These are phyloP conservation scores for Thyatira batis DNA, from an alignment of 2,888 invertebrate species.

Conservation along the genomic window DNA sequence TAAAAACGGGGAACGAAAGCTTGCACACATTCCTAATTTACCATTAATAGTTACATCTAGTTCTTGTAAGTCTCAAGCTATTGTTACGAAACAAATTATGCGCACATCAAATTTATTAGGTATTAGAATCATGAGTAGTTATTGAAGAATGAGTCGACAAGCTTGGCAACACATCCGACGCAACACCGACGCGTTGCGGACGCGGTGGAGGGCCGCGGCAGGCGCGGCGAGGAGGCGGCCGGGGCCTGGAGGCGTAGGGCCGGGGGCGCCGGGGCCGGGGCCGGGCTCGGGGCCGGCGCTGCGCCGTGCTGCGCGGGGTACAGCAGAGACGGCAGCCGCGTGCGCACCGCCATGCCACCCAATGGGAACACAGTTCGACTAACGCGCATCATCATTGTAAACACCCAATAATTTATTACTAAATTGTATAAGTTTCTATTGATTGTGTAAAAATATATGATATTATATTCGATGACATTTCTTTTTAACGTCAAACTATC, in stretches of 20 bases:
- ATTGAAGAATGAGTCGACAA: conserved; percentile 65
- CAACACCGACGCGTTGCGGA: conserved; percentile 38
- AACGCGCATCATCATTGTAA: background rate
- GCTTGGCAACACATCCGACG: conserved; percentile 58
- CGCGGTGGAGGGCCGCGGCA: conserved; percentile 14
- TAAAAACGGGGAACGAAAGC: too few relatives aligned
- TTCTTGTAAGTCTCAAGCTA: too few relatives aligned
- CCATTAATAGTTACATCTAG: too few relatives aligned
- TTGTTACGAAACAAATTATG: too few relatives aligned
- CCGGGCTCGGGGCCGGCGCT: background rate
- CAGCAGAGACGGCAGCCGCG: background rate
- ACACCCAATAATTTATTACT: too few relatives aligned
- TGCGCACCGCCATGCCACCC: background rate
- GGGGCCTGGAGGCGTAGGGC: background rate
- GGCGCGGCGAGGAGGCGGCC: background rate
- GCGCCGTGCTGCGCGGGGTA: conserved; percentile 1
- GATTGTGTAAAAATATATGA: background rate
- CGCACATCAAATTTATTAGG: too few relatives aligned
- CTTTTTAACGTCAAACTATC: background rate
- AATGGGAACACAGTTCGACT: background rate
- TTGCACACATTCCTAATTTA: too few relatives aligned
- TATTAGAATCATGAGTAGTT: conserved; percentile 50
- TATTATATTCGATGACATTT: background rate
- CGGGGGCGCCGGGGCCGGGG: background rate
- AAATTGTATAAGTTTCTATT: background rate